Conservation (phyloP, 2,888 invertebrate species). For the Melanargia galathea region DNA sequence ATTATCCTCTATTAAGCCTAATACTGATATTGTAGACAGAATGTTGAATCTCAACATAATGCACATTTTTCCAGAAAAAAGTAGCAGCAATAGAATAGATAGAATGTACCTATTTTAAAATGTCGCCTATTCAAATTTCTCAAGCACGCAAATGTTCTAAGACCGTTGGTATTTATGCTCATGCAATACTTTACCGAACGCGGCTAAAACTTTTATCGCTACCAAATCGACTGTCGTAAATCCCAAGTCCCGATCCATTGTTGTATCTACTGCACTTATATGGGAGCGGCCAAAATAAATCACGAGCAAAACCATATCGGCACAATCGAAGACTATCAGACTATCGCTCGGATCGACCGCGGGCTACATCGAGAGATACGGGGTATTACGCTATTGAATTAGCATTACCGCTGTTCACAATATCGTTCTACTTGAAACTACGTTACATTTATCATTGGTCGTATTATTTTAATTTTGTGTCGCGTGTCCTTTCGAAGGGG, state of each 20-base stretch:
- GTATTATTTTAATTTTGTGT: slow-evolving; percentile 69
- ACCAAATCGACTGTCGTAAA: slow-evolving; percentile 79
- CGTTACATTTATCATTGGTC: slow-evolving; percentile 63
- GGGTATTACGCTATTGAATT: slow-evolving; percentile 79
- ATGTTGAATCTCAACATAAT: neutral
- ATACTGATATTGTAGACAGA: neutral
- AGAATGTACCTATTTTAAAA: neutral
- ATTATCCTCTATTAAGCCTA: neutral
- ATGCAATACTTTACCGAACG: slow-evolving; percentile 43
- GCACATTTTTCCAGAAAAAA: neutral
- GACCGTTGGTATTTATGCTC: slow-evolving; percentile 31
- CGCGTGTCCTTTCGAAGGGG: slow-evolving; percentile 54
- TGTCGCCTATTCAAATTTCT: neutral
- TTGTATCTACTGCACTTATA: slow-evolving; percentile 69
- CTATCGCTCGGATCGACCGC: slow-evolving; percentile 68
- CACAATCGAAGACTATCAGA: slow-evolving; percentile 70
- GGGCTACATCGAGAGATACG: slow-evolving; percentile 65
- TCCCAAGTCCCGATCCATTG: slow-evolving; percentile 72
- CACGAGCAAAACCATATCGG: slow-evolving; percentile 79
- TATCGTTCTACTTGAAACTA: slow-evolving; percentile 59
- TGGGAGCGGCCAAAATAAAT: slow-evolving; percentile 79
- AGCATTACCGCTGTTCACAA: slow-evolving; percentile 76
- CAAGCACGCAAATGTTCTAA: slow-evolving; percentile 15
- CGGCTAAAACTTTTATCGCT: slow-evolving; percentile 75
- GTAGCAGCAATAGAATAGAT: neutral